These are phyloP conservation scores for Stigmatopora nigra DNA, from an alignment of 2,113 vertebrate species.

Conservation along the genomic window DNA sequence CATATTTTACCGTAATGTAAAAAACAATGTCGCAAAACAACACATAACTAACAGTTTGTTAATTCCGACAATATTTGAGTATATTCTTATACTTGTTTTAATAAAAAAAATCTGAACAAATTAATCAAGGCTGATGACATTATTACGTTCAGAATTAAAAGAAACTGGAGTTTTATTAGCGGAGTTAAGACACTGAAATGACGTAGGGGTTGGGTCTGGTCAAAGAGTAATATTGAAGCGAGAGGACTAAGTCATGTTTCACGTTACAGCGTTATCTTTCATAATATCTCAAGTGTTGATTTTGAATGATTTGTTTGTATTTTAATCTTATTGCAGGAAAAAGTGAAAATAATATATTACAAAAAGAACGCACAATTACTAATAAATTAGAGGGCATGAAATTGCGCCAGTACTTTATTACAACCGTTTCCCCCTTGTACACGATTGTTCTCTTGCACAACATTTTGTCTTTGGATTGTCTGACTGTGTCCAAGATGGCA, in stretches of 20 bases:
- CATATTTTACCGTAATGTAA: conserved; percentile 51
- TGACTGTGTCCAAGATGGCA: conserved; percentile 65
- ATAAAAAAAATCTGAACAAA: too few relatives aligned
- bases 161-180: not conserved
- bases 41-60: not conserved
- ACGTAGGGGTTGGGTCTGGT: not conserved
- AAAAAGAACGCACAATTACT: not conserved
- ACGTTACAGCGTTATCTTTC: not conserved
- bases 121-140: not conserved
- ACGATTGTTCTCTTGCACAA: conserved; percentile 10
- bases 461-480: conserved; percentile 20
- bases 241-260: not conserved
- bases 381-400: too few relatives aligned
- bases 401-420: not conserved
- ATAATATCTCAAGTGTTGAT: not conserved
- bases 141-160: not conserved
- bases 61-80: too few relatives aligned
- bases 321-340: not conserved
- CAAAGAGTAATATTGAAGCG: conserved; percentile 35
- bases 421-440: too few relatives aligned
- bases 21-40: not conserved
- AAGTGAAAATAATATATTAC: not conserved
- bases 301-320: not conserved
- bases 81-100: not conserved
- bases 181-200: conserved; percentile 32